Base-by-base conservation (phyloP, 2,888 invertebrate genomes). In the Parnassius orleans region DNA sequence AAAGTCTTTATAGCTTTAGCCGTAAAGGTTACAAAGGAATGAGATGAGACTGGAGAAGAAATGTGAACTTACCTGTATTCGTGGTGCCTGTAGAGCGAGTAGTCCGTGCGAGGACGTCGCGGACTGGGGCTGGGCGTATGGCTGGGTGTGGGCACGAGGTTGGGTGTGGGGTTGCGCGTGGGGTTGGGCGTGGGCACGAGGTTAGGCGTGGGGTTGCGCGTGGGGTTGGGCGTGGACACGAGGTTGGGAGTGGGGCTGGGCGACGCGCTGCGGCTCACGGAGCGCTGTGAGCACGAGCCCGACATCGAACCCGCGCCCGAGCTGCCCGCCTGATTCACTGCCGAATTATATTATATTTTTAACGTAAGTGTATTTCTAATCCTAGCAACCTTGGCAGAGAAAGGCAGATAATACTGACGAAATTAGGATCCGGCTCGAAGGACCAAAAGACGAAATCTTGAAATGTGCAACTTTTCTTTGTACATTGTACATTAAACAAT, bases 81-180 rank as follows among this genome's bases (percentile, higher is more conserved):
- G 58, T 46, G 58, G 42, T 65, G 64, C n/a, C 70, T 58, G 63
- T 70, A 71, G 53, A 66, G 57, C 54, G 67, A 12, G 58, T 62
- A 1, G 54, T 51, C 46, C 3, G 12, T 46, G 2, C 46, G 46
- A 11, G 12, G 12, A 10, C 46, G 46, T 11, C 46, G 46, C 46
- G 46, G 46, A 11, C 46, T 46, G 12, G 66, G 69, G 70, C 47
- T 65, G 54, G 66, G 68, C 65, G 64, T 67, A 70, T 70, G 69
- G 70, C 44, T 65, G 54, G 52, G 68, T 65, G 64, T 67, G 70
- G 24, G 24, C 24, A 24, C 24, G 3, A 24, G 24, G 24, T 24
- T 24, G 7, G 24, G 24, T 65, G 57, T 66, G 33, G 72, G 68
- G 63, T 70, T 67, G 53, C 69, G 66, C n/a, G 67, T 24, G 24